Conservation (phyloP, 2,797 vertebrate species). For the Ispidina picta region DNA sequence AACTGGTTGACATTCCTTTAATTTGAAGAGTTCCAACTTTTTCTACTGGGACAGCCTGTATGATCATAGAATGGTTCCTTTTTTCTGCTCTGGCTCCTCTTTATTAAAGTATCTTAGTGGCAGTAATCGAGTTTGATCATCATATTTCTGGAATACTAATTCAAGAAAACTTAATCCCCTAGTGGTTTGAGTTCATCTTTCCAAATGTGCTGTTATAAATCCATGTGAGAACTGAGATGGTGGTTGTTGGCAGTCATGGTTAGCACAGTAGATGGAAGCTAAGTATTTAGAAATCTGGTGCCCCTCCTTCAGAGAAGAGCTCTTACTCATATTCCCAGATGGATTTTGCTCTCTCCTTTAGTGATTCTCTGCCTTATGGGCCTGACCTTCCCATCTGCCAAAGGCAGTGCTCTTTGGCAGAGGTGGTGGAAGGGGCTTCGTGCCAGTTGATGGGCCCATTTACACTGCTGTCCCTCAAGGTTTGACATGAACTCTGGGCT, state of each 20-base stretch:
- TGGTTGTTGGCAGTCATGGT: not conserved
- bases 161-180: conserved; percentile 26
- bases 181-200: not conserved
- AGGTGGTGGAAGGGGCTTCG: not conserved
- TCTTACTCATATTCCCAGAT: not conserved
- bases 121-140: conserved; percentile 21
- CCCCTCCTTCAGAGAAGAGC: not conserved
- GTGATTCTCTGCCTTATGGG: not conserved
- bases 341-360: not conserved
- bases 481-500: not conserved
- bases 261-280: not conserved
- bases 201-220: not conserved
- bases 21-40: conserved; percentile 20
- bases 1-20: conserved; percentile 7
- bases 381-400: not conserved
- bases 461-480: not conserved
- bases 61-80: not conserved
- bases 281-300: not conserved
- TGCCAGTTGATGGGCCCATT: rapidly evolving
- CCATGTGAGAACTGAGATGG: not conserved
- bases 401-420: not conserved
- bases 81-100: not conserved
- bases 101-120: not conserved
- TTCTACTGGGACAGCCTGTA: not conserved
- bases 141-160: conserved; percentile 33